Base-by-base conservation (phyloP, 2,113 vertebrate species). In the Natator depressus region DNA sequence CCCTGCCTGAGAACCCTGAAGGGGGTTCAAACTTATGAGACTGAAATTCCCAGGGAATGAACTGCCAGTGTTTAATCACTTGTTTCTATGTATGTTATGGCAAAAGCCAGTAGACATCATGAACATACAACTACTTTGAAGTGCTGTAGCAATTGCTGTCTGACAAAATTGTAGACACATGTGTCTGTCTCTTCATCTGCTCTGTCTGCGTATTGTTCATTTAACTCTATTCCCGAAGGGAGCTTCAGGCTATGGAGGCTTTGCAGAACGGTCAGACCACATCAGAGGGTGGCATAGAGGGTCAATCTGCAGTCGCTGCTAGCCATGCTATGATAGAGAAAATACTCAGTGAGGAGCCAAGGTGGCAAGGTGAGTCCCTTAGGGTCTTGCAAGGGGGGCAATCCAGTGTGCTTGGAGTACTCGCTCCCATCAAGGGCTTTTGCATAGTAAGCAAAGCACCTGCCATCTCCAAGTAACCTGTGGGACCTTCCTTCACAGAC, bases 291-390 rank as follows among this genome's bases (percentile, higher is more conserved):
- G 98, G 98, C 78, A 98, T 98, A 27, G 99, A 99, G 51, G 99
- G 99, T 75, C 99, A 99, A 94, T 99, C 99, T 2, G 99, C 99
- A 4, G 99, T 99, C 1, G 99, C 99, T 20, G 99, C 99, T 5
- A 99, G 99, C 96, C 99, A 99, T 1, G 99, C 99, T 89, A 99
- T 99, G 97, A 99, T 99, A 96, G 99, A 99, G 95, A 99, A 99
- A 92, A 99, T 99, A 93, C 98, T 99, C 91, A 98, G 99, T 38
- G 99, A 99, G 94, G 99, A 99, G 87, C 99, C 99, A 3, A 98
- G 99, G 81, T 99, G 99, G 99, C 99, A 99, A 98, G 99, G 99
- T 99, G 95, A 95, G 94, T 62, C 55, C 53, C 57, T n/a, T 89
- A 79, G n/a, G 27, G 19, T 53, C 62, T 85, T 93, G 31, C 22